These are phyloP conservation scores for Macaria notata DNA, from an alignment of 2,888 invertebrate genomes.

Conservation along the genomic window DNA sequence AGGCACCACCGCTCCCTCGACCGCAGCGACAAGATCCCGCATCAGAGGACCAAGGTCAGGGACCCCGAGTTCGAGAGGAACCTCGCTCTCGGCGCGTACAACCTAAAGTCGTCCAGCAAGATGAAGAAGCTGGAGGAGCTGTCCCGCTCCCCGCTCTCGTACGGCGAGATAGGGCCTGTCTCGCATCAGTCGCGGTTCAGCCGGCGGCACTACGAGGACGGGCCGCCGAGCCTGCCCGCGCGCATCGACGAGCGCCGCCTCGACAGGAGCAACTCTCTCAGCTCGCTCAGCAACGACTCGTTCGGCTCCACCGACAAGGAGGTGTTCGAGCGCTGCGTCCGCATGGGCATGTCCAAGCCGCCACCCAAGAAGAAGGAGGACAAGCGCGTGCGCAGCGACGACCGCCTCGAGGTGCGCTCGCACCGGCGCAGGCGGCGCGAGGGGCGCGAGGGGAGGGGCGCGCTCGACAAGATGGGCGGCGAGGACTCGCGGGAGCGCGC, in stretches of 20 bases:
- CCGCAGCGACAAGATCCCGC: constrained; percentile 47
- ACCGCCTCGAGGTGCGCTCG: constrained; percentile 39
- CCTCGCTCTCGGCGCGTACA: constrained; percentile 46
- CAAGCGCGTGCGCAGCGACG: constrained; percentile 51
- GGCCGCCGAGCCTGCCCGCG: constrained; percentile 51
- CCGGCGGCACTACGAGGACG: constrained; percentile 40
- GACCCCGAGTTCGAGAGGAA: constrained; percentile 56
- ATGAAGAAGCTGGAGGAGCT: constrained; percentile 36
- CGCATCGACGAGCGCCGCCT: constrained; percentile 40
- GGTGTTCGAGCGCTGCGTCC: constrained; percentile 90
- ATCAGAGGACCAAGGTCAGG: constrained; percentile 38
- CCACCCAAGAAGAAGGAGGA: constrained; percentile 11
- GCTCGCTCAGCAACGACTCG: constrained; percentile 75
- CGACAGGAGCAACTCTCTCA: constrained; percentile 53
- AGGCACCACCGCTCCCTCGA: constrained; percentile 55
- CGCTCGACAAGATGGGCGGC: constrained; percentile 52
- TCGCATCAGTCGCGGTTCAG: constrained; percentile 1
- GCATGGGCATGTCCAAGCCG: constrained; percentile 83
- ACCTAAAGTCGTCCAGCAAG: constrained; percentile 32
- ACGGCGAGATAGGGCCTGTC: not conserved
- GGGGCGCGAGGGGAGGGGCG: constrained; percentile 34
- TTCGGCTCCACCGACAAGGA: constrained; percentile 84
- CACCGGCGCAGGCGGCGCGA: constrained; percentile 34
- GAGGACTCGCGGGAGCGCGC: constrained; percentile 57
- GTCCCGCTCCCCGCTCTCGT: not conserved